Base-by-base conservation (phyloP, 2,888 invertebrate species). In the Altica lythri region DNA sequence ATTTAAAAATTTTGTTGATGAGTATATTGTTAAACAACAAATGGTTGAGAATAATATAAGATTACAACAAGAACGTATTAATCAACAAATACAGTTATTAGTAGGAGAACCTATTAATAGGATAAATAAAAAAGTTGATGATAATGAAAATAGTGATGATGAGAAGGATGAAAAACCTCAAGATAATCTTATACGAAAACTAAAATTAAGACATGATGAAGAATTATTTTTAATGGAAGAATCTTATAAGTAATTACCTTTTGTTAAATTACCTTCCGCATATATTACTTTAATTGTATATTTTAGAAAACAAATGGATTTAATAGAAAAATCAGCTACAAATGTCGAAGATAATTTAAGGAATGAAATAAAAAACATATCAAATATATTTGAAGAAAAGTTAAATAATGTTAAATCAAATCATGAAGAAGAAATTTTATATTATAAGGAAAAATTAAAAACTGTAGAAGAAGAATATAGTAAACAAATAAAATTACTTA, bases 171-270 rank as follows among this genome's bases (percentile, higher is more conserved):
- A 71, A 40, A 8, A 9, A 5, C 12, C 16, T 8, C 60, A 69
- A n/a, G 72, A 73, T 29, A 69, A 69, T 43, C 64, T 83, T 8
- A 77, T 83, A 1, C 75, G 76, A 27, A 79, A 80, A 1, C 67
- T 84, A 65, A 71, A 68, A 55, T 80, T 82, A 60, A 79, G 83
- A 60, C 84, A 84, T 52, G 78, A 82, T 32, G 84, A 83, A 60
- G 84, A 84, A 71, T 78, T 82, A 29, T 83, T 83, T 69, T 69
- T 84, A 27, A 78, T 84, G 78, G 84, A 84, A 68, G 82, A 81
- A 53, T 84, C 84, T 1, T 84, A 83, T 61, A 83, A 83, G 84
- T 83, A 73, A 63, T n/a, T n/a, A n/a, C n/a, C n/a, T n/a, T n/a
- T n/a, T n/a, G n/a, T n/a, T n/a, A n/a, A n/a, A n/a, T n/a, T n/a